Evolutionary conservation across 1,140 invertebrate genomes (phyloP), one percentile per base, ranked within the genome.

Genomic region (Chrysomallon squamiferum): DNA sequence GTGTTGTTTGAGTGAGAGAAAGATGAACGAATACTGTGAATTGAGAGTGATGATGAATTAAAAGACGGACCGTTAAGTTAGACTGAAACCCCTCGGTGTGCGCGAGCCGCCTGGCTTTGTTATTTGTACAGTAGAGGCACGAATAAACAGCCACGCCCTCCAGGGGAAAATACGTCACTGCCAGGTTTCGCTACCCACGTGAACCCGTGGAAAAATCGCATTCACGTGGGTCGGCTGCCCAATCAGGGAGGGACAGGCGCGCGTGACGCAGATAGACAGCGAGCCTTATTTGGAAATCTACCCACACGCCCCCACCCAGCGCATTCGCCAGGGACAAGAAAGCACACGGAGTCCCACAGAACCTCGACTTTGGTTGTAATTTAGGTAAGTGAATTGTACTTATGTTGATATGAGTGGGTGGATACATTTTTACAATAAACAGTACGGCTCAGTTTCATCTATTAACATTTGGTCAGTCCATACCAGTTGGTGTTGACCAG

Each of bases 151-250:
- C 62, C 65, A 73, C 66, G 58, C 70, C 75, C 72, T 72, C 73
- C 69, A 63, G 72, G 72, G 71, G 70, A 62, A 72, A 68, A 60
- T 72, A 74, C 69, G 70, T 72, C 70, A 71, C 54, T 45, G 27
- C 62, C 47, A 57, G 59, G 58, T 65, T 32, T 66, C 67, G 63
- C 72, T 69, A 73, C 75, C 73, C 72, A 72, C 70, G 68, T 58
- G 18, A 30, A 41, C 58, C 13, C 41, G 69, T 62, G 50, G 50
- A 27, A 25, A 69, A 68, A 60, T 69, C 74, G 60, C 54, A 70
- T 71, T 69, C 75, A 77, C 75, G 75, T 77, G 75, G 75, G 73
- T 63, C 71, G 59, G 59, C 68, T 71, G 58, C 66, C 75, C 75
- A 74, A 77, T 75, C 71, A 71, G 62, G 67, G 67, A 57, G 69